Evolutionary conservation across 2,797 vertebrate species (phyloP), one percentile per base, ranked within the genome.

Genomic region (Acanthurus lineatus): DNA sequence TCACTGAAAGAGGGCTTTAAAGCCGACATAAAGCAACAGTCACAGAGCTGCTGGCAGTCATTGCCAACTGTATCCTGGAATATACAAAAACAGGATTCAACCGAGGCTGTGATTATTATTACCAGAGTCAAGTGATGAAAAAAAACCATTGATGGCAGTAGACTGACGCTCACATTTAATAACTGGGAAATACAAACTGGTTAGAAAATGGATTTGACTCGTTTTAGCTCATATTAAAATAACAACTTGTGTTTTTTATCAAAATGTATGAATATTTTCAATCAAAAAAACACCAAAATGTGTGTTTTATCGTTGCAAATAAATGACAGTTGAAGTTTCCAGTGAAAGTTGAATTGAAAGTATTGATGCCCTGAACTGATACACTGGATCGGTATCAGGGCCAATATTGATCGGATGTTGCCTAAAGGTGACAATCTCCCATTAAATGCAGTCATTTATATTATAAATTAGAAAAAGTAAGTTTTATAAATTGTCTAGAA

Each of bases 1-100:
- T 89, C 91, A 89, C 81, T 89, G 85, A 93, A 93, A 92, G 88
- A 90, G 84, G 84, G 90, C 90, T 92, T 91, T 92, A 93, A 94
- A 93, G 89, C 87, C 92, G 90, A 94, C 90, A 92, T 91, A 93
- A 88, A 93, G 89, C 91, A 86, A 84, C 84, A 90, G 87, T 81
- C 90, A 90, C 87, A 92, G 89, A 78, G 88, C 88, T 85, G 78
- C 86, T 91, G 91, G 90, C 90, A 85, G 58, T 66, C 64, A 60
- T 76, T 83, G 80, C 83, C 84, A 79, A 89, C 79, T 76, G 80
- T 57, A 84, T 82, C 81, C 79, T 56, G 66, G 81, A 80, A 87
- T 77, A 81, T 68, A 84, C 84, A 82, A 88, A 81, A 86, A 76
- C 71, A 71, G 59, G 38, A 77, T 51, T 28, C 28, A 77, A 48